These are phyloP conservation scores for Gambelia wislizenii DNA, from an alignment of 2,797 vertebrate species.

Conservation along the genomic window DNA sequence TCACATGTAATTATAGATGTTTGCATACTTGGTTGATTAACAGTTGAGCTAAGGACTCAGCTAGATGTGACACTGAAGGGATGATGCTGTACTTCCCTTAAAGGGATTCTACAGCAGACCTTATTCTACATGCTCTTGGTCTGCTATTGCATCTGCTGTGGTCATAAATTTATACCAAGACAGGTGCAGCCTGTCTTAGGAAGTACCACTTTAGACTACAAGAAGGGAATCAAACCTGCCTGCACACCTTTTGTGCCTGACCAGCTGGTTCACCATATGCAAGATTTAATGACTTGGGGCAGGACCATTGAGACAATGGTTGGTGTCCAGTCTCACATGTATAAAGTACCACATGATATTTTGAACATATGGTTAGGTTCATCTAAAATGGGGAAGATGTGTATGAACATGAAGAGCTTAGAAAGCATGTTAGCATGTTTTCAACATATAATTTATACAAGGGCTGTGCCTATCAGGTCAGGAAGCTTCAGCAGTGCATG, in stretches of 20 bases:
- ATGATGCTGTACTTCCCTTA: not conserved
- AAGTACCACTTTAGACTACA: not conserved
- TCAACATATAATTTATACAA: not conserved
- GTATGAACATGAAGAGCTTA: not conserved
- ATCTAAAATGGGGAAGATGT: not conserved
- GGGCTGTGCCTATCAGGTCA: no score
- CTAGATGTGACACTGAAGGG: not conserved
- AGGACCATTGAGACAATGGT: not conserved
- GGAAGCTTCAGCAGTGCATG: not conserved
- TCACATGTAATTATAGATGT: conserved; percentile 44
- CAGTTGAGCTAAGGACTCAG: not conserved
- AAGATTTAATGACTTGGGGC: not conserved
- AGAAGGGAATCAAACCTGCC: no score
- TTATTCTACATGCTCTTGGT: not conserved
- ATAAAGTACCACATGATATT: not conserved
- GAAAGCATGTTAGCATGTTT: not conserved
- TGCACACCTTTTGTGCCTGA: not conserved
- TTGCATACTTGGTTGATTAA: not conserved
- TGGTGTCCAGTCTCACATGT: not conserved
- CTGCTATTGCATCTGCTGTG: not conserved
- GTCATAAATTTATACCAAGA: not conserved
- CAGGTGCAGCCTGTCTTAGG: not conserved
- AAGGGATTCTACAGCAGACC: not conserved
- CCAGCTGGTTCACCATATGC: not conserved
- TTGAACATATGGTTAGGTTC: not conserved